Percentiles rank a stretch among this genome's conserved stretches.
phyloP scores from a whole-genome alignment of 2,797 vertebrate species.

The Cetoscarus ocellatus region DNA sequence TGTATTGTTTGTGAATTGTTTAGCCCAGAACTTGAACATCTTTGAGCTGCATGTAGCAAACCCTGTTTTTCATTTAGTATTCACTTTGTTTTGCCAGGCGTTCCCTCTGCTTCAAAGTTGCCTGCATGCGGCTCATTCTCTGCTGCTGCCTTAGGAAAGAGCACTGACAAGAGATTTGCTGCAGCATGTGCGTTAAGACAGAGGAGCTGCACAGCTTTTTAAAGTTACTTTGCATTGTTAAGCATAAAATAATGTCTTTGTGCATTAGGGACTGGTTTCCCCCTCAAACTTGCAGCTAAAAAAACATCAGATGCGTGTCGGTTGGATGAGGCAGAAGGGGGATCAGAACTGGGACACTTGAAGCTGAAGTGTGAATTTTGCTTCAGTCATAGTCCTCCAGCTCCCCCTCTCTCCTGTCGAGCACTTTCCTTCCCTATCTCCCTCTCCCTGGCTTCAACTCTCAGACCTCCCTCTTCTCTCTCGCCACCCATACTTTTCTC shows the following conservation, averaged over 20 bases:
- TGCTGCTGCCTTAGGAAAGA: conserved; percentile 18
- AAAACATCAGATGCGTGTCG: conserved; percentile 38
- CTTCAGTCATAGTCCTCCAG: conserved; percentile 73
- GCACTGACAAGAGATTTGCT: not conserved
- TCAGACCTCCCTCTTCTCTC: conserved; percentile 44
- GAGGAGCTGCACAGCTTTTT: conserved; percentile 21
- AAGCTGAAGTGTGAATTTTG: conserved; percentile 42
- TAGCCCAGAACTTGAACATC: not conserved
- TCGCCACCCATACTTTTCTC: conserved; percentile 29
- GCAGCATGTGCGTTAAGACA: conserved; percentile 7
- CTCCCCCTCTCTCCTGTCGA: conserved; percentile 73
- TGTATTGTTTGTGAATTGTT: not conserved
- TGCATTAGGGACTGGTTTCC: conserved; percentile 15
- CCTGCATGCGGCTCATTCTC: conserved; percentile 11
- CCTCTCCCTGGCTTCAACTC: conserved; percentile 5
- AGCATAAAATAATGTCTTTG: conserved; percentile 25
- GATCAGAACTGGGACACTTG: conserved; percentile 48
- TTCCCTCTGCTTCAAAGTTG: conserved; percentile 6
- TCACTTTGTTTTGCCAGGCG: conserved; percentile 5
- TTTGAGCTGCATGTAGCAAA: conserved; percentile 1
- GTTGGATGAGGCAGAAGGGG: conserved; percentile 8
- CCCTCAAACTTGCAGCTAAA: conserved; percentile 18
- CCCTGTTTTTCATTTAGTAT: conserved; percentile 1
- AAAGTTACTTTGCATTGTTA: conserved; percentile 32
- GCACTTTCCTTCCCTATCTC: conserved; percentile 37